Evolutionary conservation across 2,113 vertebrate species (phyloP).

Genomic region (Mormyrus iriodes): DNA sequence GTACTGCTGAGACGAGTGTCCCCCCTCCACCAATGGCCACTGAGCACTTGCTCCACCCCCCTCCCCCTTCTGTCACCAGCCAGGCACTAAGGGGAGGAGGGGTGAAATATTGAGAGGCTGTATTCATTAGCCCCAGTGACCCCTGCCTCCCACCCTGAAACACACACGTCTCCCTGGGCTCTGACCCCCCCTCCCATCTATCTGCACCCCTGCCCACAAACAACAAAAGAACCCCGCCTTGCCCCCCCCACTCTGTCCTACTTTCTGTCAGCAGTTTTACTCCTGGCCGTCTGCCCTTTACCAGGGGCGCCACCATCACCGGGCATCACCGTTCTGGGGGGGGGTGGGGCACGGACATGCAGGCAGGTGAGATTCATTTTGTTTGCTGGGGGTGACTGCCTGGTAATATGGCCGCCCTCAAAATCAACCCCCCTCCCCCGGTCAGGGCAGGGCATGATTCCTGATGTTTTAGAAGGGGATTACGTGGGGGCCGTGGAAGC

Average conservation of each 20-base stretch:
- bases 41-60: not conserved
- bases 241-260: not conserved
- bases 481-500: too few relatives aligned
- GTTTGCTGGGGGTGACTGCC: too few relatives aligned
- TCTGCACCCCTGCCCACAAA: not conserved
- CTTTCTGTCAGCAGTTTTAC: constrained; percentile 34
- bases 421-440: too few relatives aligned
- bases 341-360: too few relatives aligned
- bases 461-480: too few relatives aligned
- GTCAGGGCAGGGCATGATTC: too few relatives aligned
- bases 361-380: too few relatives aligned
- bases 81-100: not conserved
- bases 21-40: not conserved
- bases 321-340: constrained; percentile 33
- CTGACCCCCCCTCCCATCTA: not conserved
- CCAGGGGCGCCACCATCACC: constrained; percentile 36
- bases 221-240: constrained; percentile 4
- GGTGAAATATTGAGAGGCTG: not conserved
- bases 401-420: too few relatives aligned
- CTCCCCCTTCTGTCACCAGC: not conserved
- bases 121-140: constrained; percentile 14
- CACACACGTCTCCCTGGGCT: not conserved
- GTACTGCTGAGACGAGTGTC: constrained; percentile 9
- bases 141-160: not conserved
- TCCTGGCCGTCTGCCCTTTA: constrained; percentile 37